Base-by-base conservation (phyloP, 1,140 invertebrate genomes). In the Hesperophylax magnus region DNA sequence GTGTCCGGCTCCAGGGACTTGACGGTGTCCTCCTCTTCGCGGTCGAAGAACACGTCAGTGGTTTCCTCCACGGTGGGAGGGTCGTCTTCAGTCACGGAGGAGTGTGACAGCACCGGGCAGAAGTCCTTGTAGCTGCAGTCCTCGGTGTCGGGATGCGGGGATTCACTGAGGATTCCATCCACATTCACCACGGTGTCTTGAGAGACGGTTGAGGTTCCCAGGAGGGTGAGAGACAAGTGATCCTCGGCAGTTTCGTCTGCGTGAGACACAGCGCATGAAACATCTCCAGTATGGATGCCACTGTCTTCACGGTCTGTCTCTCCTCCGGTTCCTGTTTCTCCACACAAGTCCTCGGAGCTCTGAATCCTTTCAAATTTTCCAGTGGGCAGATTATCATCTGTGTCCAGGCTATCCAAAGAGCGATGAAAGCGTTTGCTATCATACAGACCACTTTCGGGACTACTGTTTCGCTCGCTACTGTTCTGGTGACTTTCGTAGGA, bases 291-390 rank as follows among this genome's bases (percentile, higher is more conserved):
- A 83, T 96, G 95, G 74, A 96, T 95, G 4, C 95, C 95, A 77
- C 94, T 95, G 84, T 96, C 95, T 86, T 96, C 95, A 15, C 93
- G 91, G 87, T 95, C 94, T 11, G 94, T 94, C 75, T 95, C 94
- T 69, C 90, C 91, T 52, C 88, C 88, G 53, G 90, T 88, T 27
- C 88, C 88, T 78, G 88, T 87, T 80, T 89, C 87, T 85, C 85
- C 92, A 89, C 87, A 93, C 87, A 86, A 93, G 84, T 88, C 93
- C 91, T 94, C 92, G 47, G 93, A 89, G 84, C 93, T 93, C 85
- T 93, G 93, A 18, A 93, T 92, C 60, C 93, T 90, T 84, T 93
- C 93, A 83, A 93, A 93, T 1, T 92, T 92, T 74, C 91, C 90
- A 17, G 86, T 88, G 78, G 87, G 90, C 80, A 86, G 86, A 84